Evolutionary conservation across 2,113 vertebrate genomes (phyloP).

Genomic region (Lipophrys pholis): DNA sequence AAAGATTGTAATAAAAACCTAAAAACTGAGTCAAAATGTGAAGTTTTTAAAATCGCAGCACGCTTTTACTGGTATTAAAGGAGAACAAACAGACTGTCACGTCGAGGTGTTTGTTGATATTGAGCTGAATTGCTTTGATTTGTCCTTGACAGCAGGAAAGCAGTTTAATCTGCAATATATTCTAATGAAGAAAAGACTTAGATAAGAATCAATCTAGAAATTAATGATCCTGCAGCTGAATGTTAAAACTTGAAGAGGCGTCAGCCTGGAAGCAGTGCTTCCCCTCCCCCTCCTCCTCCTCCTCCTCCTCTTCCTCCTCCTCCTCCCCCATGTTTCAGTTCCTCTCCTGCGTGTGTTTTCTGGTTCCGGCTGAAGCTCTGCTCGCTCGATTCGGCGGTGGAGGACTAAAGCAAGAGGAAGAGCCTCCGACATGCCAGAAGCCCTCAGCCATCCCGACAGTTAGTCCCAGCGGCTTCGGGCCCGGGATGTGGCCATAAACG

Average conservation of each 20-base stretch:
- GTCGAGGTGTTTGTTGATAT: too few relatives aligned
- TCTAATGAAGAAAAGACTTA: too few relatives aligned
- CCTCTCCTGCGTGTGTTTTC: conserved; percentile 55
- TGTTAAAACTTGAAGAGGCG: not conserved
- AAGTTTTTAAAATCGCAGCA: too few relatives aligned
- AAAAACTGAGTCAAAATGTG: too few relatives aligned
- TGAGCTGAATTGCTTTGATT: too few relatives aligned
- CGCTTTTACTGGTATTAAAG: too few relatives aligned
- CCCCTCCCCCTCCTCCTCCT: conserved; percentile 9
- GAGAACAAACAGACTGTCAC: too few relatives aligned
- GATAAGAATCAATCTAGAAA: too few relatives aligned
- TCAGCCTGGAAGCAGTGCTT: not conserved
- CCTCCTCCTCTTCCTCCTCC: conserved; percentile 18
- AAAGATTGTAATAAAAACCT: too few relatives aligned
- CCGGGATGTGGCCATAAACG: conserved; percentile 71
- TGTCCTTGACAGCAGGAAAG: too few relatives aligned
- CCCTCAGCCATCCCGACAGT: conserved; percentile 71
- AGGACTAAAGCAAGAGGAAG: conserved; percentile 48
- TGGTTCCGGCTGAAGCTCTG: conserved; percentile 31
- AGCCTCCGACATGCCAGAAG: conserved; percentile 45
- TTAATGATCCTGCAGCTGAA: too few relatives aligned
- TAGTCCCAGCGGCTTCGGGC: conserved; percentile 47
- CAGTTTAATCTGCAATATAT: too few relatives aligned
- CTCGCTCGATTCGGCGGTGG: not conserved
- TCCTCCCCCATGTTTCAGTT: conserved; percentile 75